Conservation (phyloP, 2,888 invertebrate genomes). For the Habroteleia sp. region DNA sequence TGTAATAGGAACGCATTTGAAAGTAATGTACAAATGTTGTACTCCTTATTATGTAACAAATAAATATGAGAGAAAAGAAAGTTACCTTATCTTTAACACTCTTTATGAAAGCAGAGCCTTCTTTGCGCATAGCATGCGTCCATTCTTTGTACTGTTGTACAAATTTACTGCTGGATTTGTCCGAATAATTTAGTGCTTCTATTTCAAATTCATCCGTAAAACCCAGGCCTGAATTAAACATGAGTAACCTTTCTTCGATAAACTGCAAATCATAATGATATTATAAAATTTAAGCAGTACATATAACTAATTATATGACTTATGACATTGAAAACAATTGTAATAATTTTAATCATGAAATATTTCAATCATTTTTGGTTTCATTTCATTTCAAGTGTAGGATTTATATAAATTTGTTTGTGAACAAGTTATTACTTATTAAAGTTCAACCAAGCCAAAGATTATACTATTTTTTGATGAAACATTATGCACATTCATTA, state of each 20-base stretch:
- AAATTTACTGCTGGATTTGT: conserved; percentile 85
- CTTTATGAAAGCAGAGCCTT: conserved; percentile 91
- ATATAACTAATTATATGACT: no score
- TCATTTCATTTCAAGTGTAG: no score
- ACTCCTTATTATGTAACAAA: no score
- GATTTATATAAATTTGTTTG: no score
- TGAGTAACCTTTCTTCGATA: conserved; percentile 95
- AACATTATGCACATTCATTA: no score
- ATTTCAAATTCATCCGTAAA: conserved; percentile 97
- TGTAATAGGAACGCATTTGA: conserved; percentile 79
- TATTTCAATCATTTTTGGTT: no score
- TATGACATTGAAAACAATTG: no score
- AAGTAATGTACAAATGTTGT: conserved; percentile 7
- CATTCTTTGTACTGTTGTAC: conserved; percentile 90
- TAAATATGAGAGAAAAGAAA: no score
- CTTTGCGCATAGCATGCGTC: conserved; percentile 89
- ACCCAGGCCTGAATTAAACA: conserved; percentile 95
- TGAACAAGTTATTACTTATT: no score
- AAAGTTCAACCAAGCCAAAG: no score
- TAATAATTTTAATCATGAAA: not conserved
- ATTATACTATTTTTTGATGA: no score
- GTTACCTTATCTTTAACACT: conserved; percentile 93
- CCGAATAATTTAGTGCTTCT: conserved; percentile 89
- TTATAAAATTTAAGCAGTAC: not conserved
- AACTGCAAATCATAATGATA: conserved; percentile 85